These are phyloP conservation scores for Stramonita haemastoma DNA, from an alignment of 2,888 invertebrate genomes.

Conservation along the genomic window DNA sequence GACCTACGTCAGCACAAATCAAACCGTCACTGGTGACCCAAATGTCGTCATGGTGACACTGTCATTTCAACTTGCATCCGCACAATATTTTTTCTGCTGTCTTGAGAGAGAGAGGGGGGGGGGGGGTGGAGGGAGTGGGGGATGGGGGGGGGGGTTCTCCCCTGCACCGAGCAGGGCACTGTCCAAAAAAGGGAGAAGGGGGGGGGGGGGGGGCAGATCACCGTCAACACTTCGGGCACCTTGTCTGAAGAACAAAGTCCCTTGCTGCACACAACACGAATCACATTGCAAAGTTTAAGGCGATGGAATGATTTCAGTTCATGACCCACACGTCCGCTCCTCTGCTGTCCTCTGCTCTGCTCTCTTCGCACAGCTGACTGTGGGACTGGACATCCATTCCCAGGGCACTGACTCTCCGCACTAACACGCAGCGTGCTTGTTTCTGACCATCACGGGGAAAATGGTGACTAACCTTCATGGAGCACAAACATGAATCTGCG, in stretches of 20 bases:
- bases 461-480: background rate
- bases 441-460: background rate
- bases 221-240: constrained; percentile 8
- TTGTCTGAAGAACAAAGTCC: background rate
- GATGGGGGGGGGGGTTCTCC: background rate
- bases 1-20: background rate
- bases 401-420: background rate
- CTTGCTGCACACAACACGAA: background rate
- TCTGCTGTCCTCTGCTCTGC: background rate
- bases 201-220: background rate
- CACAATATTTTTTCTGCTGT: background rate
- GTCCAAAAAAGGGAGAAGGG: background rate
- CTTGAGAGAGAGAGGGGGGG: background rate
- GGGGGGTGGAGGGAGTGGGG: background rate
- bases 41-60: background rate
- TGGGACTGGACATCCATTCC: background rate
- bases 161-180: background rate
- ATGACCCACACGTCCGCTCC: background rate
- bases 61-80: background rate
- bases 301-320: constrained; percentile 24
- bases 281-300: background rate
- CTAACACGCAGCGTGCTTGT: background rate
- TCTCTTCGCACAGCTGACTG: background rate
- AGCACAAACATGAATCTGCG: too few relatives aligned
- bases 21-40: background rate